Conservation (phyloP, 2,888 invertebrate genomes). For the Microplitis manilae region DNA sequence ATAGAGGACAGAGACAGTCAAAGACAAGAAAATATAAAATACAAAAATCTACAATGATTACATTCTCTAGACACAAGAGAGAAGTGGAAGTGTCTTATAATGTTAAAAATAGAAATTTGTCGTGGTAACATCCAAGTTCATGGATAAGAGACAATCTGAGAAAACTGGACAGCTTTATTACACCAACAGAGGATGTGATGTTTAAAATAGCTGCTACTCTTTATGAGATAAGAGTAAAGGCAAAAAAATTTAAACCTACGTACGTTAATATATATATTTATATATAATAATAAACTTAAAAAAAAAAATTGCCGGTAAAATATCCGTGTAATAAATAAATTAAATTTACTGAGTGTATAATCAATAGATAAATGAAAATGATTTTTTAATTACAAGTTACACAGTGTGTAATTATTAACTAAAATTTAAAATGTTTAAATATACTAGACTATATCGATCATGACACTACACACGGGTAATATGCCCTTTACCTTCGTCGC, state of each 20-base stretch:
- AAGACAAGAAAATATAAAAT: neutral
- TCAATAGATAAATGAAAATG: conserved; percentile 16
- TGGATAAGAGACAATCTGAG: conserved; percentile 23
- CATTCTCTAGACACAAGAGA: neutral
- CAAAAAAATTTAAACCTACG: no score
- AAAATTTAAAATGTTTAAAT: neutral
- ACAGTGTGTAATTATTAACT: neutral
- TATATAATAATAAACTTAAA: no score
- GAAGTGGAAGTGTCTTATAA: neutral
- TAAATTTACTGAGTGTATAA: neutral
- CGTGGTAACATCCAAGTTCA: conserved; percentile 30
- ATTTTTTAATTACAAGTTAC: conserved; percentile 10
- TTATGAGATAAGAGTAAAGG: neutral
- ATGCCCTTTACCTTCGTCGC: conserved; percentile 48
- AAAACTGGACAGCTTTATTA: conserved; percentile 27
- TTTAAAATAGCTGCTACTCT: conserved; percentile 21
- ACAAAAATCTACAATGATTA: no score
- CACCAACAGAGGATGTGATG: conserved; percentile 11
- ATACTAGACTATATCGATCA: conserved; percentile 15
- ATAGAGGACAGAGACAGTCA: neutral
- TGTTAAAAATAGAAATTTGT: conserved; percentile 24
- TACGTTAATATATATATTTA: no score
- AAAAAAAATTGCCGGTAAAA: no score
- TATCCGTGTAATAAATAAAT: neutral
- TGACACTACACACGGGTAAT: conserved; percentile 23